Base-by-base conservation (phyloP, 2,797 vertebrate species). In the Centroberyx gerrardi region DNA sequence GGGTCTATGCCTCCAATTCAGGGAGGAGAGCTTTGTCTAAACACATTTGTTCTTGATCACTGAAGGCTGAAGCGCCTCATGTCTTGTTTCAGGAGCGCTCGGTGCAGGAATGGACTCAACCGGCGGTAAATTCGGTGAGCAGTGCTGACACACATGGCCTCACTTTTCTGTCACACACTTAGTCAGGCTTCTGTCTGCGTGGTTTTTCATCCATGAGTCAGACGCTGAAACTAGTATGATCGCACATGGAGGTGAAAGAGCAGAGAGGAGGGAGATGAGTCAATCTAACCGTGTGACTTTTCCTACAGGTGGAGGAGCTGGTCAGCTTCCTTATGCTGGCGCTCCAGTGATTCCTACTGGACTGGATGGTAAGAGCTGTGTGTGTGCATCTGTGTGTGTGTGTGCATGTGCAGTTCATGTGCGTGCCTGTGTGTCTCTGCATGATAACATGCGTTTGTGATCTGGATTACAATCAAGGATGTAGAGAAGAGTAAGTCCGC, bases 61-160 rank as follows among this genome's bases (percentile, higher is more conserved):
- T 72, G 51, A 53, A 53, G 9, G 10, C 22, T 75, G 59, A 71
- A 28, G 22, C 15, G 14, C 33, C 33, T 62, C 18, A 59, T 0
- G 17, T 82, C 51, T 13, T 79, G 9, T 83, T 72, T 71, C 81
- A 95, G 94, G 91, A 77, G 85, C 77, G 0, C 76, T 92, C 1
- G 88, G 90, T 67, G 66, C 84, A 12, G 90, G 91, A 48, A 72
- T 94, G 52, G 93, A 95, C 4, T 36, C 93, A 74, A 44, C 82
- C 55, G 92, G 78, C 64, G 92, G 90, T 18, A 95, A 93, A 91
- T 92, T 89, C 38, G 90, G 93, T 93, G 84, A 88, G 89, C 3
- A 0, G 3, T 1, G 6, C 15, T 48, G 40, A 80, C 14, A 22
- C 22, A 22, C 22, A 17, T 33, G 36, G 72, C 68, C 33, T 76